Percentiles rank a stretch among this genome's conserved stretches.
Evolutionary conservation across 1,140 invertebrate species (phyloP).

Genomic region (Hypothenemus hampei): DNA sequence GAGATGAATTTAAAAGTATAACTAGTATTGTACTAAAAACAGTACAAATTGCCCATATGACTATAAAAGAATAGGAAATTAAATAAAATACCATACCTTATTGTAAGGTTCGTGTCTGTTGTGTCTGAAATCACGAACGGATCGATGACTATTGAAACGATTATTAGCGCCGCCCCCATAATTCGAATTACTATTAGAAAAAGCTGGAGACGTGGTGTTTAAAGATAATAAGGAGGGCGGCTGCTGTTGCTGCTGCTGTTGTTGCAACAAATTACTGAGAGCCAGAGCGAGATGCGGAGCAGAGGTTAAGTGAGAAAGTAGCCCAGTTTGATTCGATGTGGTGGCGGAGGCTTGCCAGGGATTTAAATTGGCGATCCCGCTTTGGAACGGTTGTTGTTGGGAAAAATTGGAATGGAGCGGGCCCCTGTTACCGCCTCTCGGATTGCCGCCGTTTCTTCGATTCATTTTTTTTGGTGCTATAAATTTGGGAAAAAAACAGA

Average conservation of each 20-base stretch:
- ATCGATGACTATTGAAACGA: too few relatives aligned
- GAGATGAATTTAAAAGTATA: too few relatives aligned
- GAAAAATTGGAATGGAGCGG: constrained; percentile 41
- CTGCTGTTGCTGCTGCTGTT: constrained; percentile 38
- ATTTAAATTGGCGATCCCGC: constrained; percentile 39
- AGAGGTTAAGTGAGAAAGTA: constrained; percentile 38
- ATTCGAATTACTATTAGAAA: constrained; percentile 41
- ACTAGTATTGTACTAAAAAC: too few relatives aligned
- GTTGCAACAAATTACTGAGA: constrained; percentile 43
- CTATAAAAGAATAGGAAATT: constrained; percentile 24
- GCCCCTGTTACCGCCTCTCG: constrained; percentile 37
- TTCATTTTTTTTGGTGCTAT: constrained; percentile 40
- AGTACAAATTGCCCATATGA: too few relatives aligned
- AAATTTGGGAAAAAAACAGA: constrained; percentile 4
- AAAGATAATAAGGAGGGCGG: constrained; percentile 45
- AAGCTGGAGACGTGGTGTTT: constrained; percentile 41
- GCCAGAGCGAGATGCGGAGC: constrained; percentile 45
- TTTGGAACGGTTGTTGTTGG: constrained; percentile 40
- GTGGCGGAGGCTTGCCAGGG: constrained; percentile 43
- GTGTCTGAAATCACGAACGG: constrained; percentile 42
- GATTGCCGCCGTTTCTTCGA: constrained; percentile 40
- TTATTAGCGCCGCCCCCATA: constrained; percentile 35
- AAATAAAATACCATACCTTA: constrained; percentile 39
- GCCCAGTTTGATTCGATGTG: constrained; percentile 32
- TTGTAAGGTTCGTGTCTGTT: constrained; percentile 43